These are phyloP conservation scores for Emydoidea blandingii DNA, from an alignment of 2,797 vertebrate genomes.

Conservation along the genomic window DNA sequence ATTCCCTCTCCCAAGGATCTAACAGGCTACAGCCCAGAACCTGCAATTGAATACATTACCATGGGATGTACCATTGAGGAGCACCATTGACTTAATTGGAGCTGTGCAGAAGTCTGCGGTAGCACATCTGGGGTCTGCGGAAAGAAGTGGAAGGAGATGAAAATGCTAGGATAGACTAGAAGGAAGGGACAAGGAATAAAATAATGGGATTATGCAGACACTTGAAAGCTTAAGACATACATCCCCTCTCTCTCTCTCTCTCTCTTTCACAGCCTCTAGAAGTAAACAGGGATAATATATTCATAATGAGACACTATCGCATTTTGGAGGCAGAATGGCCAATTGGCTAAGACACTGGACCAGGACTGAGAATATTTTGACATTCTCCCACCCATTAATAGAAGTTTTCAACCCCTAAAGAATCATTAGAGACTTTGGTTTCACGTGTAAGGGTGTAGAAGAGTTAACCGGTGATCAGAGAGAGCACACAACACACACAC, in stretches of 20 bases:
- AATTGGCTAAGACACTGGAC: not conserved
- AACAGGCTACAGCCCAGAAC: not conserved
- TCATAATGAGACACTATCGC: not conserved
- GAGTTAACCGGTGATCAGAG: not conserved
- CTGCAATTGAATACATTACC: not conserved
- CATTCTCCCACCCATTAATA: not conserved
- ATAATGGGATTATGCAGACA: not conserved
- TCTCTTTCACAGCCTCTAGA: not conserved
- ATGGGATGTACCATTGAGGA: not conserved
- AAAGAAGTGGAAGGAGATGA: not conserved
- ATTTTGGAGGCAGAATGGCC: not conserved
- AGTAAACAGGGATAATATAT: not conserved
- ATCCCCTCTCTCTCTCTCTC: not conserved
- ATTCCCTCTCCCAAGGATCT: not conserved
- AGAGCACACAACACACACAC: not conserved
- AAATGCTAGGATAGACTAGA: not conserved
- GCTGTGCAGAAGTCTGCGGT: not conserved
- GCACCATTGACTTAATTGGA: not conserved
- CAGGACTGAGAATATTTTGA: not conserved
- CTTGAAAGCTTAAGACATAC: not conserved
- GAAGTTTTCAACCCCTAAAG: not conserved
- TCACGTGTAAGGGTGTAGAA: not conserved
- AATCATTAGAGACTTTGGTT: not conserved
- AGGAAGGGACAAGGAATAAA: not conserved
- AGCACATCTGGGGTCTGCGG: not conserved